Base-by-base conservation (phyloP, 2,797 vertebrate genomes). In the Tolypeutes matacus region DNA sequence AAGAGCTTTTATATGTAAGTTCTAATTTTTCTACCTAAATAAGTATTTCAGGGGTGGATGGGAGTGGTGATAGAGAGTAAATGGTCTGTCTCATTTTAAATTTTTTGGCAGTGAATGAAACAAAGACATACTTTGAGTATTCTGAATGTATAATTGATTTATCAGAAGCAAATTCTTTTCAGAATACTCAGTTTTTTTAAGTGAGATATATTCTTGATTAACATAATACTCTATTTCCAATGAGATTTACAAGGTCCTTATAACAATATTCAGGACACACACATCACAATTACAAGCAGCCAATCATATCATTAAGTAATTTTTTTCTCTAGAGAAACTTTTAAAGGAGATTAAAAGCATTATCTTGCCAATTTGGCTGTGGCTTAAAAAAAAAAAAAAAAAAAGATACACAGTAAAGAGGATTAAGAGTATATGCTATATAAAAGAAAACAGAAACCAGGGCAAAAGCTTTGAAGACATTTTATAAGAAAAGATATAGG, bases 401-500 rank as follows among this genome's bases (percentile, higher is more conserved):
- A 84, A 76, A 78, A 70, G 53, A 42, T 20, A 13, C 21, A 73
- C 12, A 42, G 23, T 29, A 82, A 34, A 82, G 7, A 67, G 14
- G 7, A 89, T 27, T 89, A 42, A 86, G 42, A 51, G 31, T 67
- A 49, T 51, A n/a, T n/a, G 72, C 49, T 36, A 81, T 82, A 7
- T 62, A 58, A 46, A 65, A 39, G 39, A 39, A 69, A 70, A 89
- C 34, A 62, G 10, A 58, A 86, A 76, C 21, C 17, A 81, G 39
- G 53, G 25, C 46, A 94, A 94, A 95, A 83, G 18, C 56, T 70
- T 34, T 89, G 31, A 96, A 90, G 77, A 60, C 27, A 82, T 27
- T 73, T 90, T 39, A 89, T 72, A 36, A 90, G 11, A 46, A 8
- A 95, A 80, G 29, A 36, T 58, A 80, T 1, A 83, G 39, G 21